Percentiles rank a stretch among this genome's conserved stretches.
phyloP scores from a whole-genome alignment of 2,797 vertebrate species.

The Ibycter americanus region DNA sequence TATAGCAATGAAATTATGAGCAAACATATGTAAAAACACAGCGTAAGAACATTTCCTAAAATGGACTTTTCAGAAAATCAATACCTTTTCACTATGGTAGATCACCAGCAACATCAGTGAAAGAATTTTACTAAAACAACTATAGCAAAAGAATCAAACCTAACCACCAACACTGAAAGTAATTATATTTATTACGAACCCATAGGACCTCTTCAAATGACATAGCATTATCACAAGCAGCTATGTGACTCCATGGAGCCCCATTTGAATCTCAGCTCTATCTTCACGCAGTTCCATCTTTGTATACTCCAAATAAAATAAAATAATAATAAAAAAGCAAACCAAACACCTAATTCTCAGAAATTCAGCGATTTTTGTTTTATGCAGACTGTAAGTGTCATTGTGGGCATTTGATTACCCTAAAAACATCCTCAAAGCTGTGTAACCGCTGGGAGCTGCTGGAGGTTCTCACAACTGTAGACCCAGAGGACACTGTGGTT shows the following conservation, averaged over 20 bases:
- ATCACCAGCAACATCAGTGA: background rate
- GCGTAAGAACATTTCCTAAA: background rate
- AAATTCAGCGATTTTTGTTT: background rate
- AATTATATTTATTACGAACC: background rate
- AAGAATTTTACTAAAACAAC: background rate
- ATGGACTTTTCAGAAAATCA: background rate
- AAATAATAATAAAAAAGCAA: background rate
- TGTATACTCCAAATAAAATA: background rate
- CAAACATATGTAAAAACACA: background rate
- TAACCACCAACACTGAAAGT: background rate
- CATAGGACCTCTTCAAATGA: background rate
- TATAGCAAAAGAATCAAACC: background rate
- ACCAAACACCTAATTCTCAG: background rate
- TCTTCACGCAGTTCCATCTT: background rate
- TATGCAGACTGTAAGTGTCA: background rate
- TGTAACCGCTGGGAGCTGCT: background rate
- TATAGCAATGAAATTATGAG: background rate
- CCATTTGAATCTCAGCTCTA: background rate
- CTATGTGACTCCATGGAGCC: background rate
- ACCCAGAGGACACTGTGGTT: background rate
- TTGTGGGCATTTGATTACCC: background rate
- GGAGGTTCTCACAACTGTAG: background rate
- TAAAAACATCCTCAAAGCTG: background rate
- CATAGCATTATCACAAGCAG: background rate
- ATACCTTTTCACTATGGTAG: background rate